Conservation (phyloP, 1,140 invertebrate species). For the Dufourea novaeangliae region DNA sequence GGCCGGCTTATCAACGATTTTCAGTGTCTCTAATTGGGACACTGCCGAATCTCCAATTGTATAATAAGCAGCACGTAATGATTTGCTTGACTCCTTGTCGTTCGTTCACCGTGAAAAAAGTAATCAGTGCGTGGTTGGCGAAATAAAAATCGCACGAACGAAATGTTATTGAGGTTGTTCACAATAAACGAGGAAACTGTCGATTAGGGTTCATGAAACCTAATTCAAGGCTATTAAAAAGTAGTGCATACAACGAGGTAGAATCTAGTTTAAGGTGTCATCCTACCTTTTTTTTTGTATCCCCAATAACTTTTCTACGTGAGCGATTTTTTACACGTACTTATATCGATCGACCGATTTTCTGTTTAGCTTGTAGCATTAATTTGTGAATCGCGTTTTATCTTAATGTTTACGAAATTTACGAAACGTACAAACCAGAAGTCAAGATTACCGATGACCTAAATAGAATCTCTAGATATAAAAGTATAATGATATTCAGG, state of each 20-base stretch:
- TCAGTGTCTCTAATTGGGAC: slow-evolving; percentile 18
- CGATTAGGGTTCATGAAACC: slow-evolving; percentile 56
- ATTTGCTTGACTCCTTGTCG: neutral
- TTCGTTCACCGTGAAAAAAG: slow-evolving; percentile 28
- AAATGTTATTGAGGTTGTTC: slow-evolving; percentile 53
- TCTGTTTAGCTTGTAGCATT: too few species aligned
- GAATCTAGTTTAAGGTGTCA: slow-evolving; percentile 38
- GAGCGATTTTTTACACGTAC: neutral
- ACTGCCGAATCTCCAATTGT: neutral
- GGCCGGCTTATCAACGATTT: slow-evolving; percentile 16
- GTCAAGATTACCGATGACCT: neutral
- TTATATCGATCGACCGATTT: neutral
- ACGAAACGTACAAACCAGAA: neutral
- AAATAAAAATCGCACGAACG: slow-evolving; percentile 37
- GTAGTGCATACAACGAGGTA: slow-evolving; percentile 39
- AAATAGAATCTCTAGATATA: neutral
- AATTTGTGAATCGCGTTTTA: neutral
- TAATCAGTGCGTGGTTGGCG: slow-evolving; percentile 36
- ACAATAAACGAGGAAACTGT: slow-evolving; percentile 57
- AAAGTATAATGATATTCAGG: neutral
- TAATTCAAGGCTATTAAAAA: slow-evolving; percentile 64
- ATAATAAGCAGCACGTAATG: neutral
- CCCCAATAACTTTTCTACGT: neutral
- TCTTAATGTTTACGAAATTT: neutral
- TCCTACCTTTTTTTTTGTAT: neutral